Evolutionary conservation across 30 jellyfish, hydroid and myxozoan species (phyloP).

Genomic region (Aurelia aurita complex sp. Pacific): DNA sequence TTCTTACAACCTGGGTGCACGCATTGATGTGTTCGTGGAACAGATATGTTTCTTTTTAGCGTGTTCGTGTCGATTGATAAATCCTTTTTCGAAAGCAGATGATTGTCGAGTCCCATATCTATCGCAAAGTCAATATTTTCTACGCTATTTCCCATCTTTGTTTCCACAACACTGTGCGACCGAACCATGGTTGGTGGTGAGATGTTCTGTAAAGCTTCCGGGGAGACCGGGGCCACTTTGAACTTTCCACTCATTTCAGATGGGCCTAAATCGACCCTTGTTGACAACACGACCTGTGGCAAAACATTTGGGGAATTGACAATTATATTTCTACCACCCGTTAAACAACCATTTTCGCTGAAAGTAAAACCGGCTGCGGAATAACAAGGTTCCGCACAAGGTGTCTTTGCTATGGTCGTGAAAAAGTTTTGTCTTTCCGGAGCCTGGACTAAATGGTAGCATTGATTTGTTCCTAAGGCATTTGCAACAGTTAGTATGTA

Average conservation of each 20-base stretch:
- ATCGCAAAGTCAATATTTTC: conserved; percentile 33
- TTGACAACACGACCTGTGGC: conserved; percentile 58
- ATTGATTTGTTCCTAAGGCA: conserved; percentile 71
- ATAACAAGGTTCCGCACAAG: conserved; percentile 57
- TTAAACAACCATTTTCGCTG: conserved; percentile 38
- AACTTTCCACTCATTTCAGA: conserved; percentile 69
- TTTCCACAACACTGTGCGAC: conserved; percentile 21
- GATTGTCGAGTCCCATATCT: conserved; percentile 44
- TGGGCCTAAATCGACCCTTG: conserved; percentile 55
- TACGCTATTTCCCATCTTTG: conserved; percentile 34
- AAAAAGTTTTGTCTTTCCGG: conserved; percentile 46
- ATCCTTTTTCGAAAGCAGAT: conserved; percentile 31
- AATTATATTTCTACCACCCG: conserved; percentile 58
- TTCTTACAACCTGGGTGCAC: conserved; percentile 96
- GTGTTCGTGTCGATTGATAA: conserved; percentile 15
- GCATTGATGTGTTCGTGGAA: conserved; percentile 95
- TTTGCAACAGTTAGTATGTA: conserved; percentile 83
- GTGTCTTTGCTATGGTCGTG: conserved; percentile 61
- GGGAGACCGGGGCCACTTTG: conserved; percentile 44
- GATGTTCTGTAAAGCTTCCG: conserved; percentile 23
- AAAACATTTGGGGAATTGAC: conserved; percentile 61
- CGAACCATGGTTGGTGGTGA: conserved; percentile 41
- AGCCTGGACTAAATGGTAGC: conserved; percentile 81
- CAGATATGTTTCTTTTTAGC: conserved; percentile 65
- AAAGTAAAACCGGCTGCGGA: conserved; percentile 37